These are phyloP conservation scores for Uria aalge DNA, from an alignment of 2,113 vertebrate genomes.

Conservation along the genomic window DNA sequence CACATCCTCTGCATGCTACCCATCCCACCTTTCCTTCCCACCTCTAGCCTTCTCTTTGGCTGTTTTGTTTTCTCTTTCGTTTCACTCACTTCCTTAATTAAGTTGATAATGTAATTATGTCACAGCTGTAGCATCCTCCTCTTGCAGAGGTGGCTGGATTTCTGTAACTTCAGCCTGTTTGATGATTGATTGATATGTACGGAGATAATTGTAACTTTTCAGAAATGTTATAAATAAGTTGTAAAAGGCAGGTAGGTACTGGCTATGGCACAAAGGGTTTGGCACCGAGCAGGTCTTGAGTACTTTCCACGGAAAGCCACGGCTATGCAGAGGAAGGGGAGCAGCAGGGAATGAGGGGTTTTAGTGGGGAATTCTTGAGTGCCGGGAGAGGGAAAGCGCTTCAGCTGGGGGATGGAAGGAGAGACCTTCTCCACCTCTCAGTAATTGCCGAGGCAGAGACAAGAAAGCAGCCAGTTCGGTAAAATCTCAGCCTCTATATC, in stretches of 20 bases:
- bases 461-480: neutral
- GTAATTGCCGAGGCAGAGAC: neutral
- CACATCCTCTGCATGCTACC: slow-evolving; percentile 62
- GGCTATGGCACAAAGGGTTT: neutral
- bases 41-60: slow-evolving; percentile 57
- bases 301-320: neutral
- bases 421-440: neutral
- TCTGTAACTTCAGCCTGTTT: slow-evolving; percentile 61
- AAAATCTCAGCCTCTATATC: neutral
- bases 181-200: slow-evolving; percentile 55
- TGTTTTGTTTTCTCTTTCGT: slow-evolving; percentile 68
- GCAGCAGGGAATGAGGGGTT: neutral
- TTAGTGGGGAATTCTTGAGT: neutral
- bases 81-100: slow-evolving; percentile 71
- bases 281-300: neutral
- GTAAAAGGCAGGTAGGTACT: neutral
- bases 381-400: neutral
- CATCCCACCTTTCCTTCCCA: slow-evolving; percentile 62
- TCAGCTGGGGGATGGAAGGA: neutral
- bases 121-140: slow-evolving; percentile 70
- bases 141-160: slow-evolving; percentile 64
- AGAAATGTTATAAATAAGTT: slow-evolving; percentile 31
- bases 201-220: slow-evolving; percentile 60
- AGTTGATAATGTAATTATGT: slow-evolving; percentile 71
- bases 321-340: neutral